Base-by-base conservation (phyloP, 2,113 vertebrate species). In the Odocoileus hemionus region DNA sequence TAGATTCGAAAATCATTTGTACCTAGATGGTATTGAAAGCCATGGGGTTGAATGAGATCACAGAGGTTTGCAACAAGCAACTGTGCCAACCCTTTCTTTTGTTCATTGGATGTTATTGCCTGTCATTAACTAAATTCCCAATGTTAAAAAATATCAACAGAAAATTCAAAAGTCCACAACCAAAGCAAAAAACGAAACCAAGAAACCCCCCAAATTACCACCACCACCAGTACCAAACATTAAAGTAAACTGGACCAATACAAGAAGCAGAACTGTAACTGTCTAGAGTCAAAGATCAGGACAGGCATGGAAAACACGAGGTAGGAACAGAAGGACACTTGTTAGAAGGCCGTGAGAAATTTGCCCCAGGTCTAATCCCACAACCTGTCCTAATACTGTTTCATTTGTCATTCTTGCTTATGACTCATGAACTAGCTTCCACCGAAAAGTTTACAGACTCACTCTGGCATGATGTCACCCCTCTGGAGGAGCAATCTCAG, bases 281-380 rank as follows among this genome's bases (percentile, higher is more conserved):
- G 39, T 52, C 54, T 26, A 7, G 14, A 64, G 39, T 23, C 54
- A 36, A 39, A 8, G 30, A 57, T 64, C 82, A 14, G 80, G 43
- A 43, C 47, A 60, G 87, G 80, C 55, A 16, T 2, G 7, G 28
- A 64, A 50, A 78, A 83, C 57, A 3, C 2, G 39, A 60, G 70
- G 61, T 17, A 82, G 61, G 70, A 23, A 80, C 47, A 89, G 64
- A 82, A 82, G 80, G 60, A 58, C 43, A 45, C 25, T 30, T 95
- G 96, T 94, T n/a, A 94, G 28, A 55, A 96, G 94, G n/a, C 94
- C 64, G 39, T 99, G 98, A 98, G 98, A 99, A 98, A 96, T 89
- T 0, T 43, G 79, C 90, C 58, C 50, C 91, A 50, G 1, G 64
- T 95, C 82, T 92, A 82, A 58, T 98, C 95, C 89, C 84, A 92